Conservation (phyloP, 2,797 vertebrate genomes). For the Peromyscus melanophrys region DNA sequence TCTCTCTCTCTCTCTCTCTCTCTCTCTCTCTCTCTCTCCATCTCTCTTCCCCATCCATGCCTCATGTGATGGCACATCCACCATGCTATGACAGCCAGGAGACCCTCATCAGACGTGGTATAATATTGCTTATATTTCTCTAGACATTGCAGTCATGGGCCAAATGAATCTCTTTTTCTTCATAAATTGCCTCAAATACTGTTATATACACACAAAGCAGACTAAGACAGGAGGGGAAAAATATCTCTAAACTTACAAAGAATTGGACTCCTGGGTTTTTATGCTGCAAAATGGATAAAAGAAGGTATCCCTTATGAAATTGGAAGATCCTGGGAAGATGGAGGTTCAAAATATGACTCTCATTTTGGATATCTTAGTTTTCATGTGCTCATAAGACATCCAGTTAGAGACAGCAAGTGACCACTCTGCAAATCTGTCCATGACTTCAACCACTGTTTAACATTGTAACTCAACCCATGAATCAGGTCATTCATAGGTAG, state of each 20-base stretch:
- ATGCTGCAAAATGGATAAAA: not conserved
- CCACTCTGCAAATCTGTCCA: not conserved
- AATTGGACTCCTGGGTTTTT: not conserved
- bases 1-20: too few species aligned
- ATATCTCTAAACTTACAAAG: not conserved
- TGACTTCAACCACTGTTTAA: not conserved
- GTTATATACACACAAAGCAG: not conserved
- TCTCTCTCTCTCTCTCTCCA: not conserved
- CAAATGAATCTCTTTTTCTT: not conserved
- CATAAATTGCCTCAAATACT: not conserved
- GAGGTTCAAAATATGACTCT: not conserved
- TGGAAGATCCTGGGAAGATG: not conserved
- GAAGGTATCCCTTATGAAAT: not conserved
- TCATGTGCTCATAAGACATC: not conserved
- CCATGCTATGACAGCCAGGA: not conserved
- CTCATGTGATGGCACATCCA: not conserved
- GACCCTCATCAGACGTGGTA: not conserved
- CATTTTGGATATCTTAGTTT: not conserved
- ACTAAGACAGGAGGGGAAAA: not conserved
- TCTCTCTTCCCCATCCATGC: not conserved
- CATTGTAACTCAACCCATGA: not conserved
- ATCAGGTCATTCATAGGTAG: not conserved
- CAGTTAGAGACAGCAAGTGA: not conserved
- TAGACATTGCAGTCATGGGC: not conserved
- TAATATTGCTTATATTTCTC: not conserved